phyloP scores from a whole-genome alignment of 2,888 invertebrate species.

The Brachyptera risi region DNA sequence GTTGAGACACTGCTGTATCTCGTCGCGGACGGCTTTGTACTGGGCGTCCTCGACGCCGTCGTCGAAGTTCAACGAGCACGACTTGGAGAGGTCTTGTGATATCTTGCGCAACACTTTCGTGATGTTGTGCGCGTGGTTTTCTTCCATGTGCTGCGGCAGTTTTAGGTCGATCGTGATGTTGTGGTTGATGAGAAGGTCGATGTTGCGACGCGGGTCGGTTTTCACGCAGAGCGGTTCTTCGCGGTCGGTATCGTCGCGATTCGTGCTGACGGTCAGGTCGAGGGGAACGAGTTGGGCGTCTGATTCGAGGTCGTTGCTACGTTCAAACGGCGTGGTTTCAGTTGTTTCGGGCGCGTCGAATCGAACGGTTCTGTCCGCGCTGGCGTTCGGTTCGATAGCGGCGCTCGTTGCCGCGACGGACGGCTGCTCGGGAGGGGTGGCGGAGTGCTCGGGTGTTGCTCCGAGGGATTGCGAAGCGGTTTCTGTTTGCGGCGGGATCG shows the following conservation, averaged over 20 bases:
- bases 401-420: not conserved
- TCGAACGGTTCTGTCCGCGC: not conserved
- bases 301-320: not conserved
- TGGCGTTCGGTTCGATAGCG: not conserved
- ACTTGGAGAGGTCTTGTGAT: not conserved
- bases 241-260: not conserved
- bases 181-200: conserved; percentile 6
- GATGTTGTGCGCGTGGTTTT: not conserved
- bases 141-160: conserved; percentile 7
- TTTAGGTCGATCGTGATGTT: conserved; percentile 9
- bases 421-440: not conserved
- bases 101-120: conserved; percentile 12
- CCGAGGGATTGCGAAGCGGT: conserved; percentile 29
- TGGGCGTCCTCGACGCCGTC: not conserved
- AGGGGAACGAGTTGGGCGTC: not conserved
- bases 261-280: not conserved
- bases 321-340: too few species aligned
- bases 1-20: too few species aligned
- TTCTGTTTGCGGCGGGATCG: too few species aligned
- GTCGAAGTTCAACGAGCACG: conserved; percentile 4
- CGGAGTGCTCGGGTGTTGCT: not conserved
- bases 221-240: not conserved
- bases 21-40: not conserved
- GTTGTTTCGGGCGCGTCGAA: too few species aligned
- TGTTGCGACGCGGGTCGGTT: conserved; percentile 5